Evolutionary conservation across 2,888 invertebrate species (phyloP).

Genomic region (Emmelina monodactyla): DNA sequence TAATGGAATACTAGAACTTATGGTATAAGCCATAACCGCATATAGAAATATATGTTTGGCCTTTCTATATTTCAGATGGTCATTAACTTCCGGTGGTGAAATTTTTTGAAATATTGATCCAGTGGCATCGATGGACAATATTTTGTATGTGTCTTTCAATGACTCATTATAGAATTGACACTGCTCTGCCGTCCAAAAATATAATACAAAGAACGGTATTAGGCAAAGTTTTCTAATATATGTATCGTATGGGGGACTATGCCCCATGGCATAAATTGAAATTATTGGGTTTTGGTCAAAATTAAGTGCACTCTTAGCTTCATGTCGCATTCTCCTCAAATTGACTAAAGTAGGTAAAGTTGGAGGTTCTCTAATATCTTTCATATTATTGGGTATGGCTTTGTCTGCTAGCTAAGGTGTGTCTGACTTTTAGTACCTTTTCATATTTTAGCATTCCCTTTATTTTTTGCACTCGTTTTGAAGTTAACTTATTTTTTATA

Average conservation of each 20-base stretch:
- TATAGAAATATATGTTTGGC: constrained; percentile 11
- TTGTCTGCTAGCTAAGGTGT: no score
- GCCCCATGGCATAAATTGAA: constrained; percentile 11
- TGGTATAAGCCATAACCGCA: constrained; percentile 12
- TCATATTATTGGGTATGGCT: no score
- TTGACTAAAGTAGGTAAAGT: constrained; percentile 11
- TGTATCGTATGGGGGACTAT: constrained; percentile 10
- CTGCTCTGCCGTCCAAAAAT: constrained; percentile 12
- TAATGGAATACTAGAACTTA: constrained; percentile 10
- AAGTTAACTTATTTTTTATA: constrained; percentile 10
- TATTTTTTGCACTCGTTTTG: constrained; percentile 9
- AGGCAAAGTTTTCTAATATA: constrained; percentile 10
- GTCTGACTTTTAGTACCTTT: constrained; percentile 9
- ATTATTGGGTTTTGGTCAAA: constrained; percentile 11
- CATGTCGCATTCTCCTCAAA: constrained; percentile 8
- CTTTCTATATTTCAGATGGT: constrained; percentile 7
- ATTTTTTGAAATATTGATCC: constrained; percentile 12
- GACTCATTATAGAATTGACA: constrained; percentile 9
- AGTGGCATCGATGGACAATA: constrained; percentile 11
- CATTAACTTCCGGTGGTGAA: constrained; percentile 9
- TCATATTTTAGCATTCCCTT: constrained; percentile 7
- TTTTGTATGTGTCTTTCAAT: constrained; percentile 9
- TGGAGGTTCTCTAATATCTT: constrained; percentile 8
- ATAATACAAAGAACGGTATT: constrained; percentile 11
- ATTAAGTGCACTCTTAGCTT: constrained; percentile 12